Evolutionary conservation across 2,888 invertebrate species (phyloP).

Genomic region (Mimas tiliae): DNA sequence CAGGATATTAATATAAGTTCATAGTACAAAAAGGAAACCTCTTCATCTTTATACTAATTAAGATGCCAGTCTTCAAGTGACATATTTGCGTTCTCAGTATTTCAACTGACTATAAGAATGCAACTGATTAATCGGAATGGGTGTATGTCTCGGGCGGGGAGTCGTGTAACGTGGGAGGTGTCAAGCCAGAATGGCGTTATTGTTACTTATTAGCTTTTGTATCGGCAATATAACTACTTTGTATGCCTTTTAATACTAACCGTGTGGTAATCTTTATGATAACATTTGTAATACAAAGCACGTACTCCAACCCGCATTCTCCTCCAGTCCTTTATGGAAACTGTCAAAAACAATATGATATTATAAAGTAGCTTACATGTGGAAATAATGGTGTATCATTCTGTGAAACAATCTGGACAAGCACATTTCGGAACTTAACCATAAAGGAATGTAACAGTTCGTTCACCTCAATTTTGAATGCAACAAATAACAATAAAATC

Average conservation of each 20-base stretch:
- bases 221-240: neutral
- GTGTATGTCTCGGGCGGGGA: neutral
- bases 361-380: conserved; percentile 43
- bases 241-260: conserved; percentile 11
- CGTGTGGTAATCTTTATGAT: conserved; percentile 25
- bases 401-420: neutral
- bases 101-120: conserved; percentile 14
- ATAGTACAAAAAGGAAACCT: conserved; percentile 31
- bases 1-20: neutral
- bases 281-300: conserved; percentile 53
- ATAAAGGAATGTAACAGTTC: conserved; percentile 33
- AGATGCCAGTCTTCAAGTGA: conserved; percentile 7
- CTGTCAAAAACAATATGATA: conserved; percentile 38
- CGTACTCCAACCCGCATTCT: conserved; percentile 61
- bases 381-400: conserved; percentile 15
- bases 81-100: conserved; percentile 18
- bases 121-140: conserved; percentile 16
- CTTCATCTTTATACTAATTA: neutral
- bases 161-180: conserved; percentile 17
- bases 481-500: conserved; percentile 31
- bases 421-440: neutral
- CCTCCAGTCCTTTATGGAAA: conserved; percentile 48
- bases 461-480: conserved; percentile 35
- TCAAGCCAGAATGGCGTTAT: conserved; percentile 11
- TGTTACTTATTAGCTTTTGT: conserved; percentile 22